Conservation (phyloP, 2,797 vertebrate genomes). For the Tragopan temminckii region DNA sequence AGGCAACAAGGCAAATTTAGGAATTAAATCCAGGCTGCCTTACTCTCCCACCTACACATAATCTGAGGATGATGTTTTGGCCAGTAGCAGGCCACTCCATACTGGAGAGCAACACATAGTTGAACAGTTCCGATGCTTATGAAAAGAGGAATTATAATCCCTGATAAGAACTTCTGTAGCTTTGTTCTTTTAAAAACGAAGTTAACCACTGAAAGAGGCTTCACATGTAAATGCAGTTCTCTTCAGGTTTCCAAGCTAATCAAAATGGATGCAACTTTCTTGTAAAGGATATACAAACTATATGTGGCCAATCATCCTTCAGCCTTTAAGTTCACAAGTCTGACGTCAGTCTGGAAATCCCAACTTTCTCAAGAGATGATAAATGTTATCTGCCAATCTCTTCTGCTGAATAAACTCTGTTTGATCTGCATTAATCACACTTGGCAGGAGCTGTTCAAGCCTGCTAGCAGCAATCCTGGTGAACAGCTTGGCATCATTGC, state of each 20-base stretch:
- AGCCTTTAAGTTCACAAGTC: conserved; percentile 64
- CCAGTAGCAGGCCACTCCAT: not conserved
- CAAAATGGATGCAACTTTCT: conserved; percentile 48
- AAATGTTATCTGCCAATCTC: conserved; percentile 84
- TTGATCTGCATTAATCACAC: conserved; percentile 85
- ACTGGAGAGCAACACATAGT: not conserved
- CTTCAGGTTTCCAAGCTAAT: conserved; percentile 67
- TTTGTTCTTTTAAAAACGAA: conserved; percentile 35
- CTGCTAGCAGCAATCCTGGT: conserved; percentile 77
- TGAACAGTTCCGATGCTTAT: not conserved
- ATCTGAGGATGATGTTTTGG: not conserved
- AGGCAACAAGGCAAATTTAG: not conserved
- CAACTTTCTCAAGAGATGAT: conserved; percentile 80
- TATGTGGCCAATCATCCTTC: conserved; percentile 55
- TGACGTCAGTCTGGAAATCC: conserved; percentile 75
- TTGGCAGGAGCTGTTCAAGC: conserved; percentile 79
- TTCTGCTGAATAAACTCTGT: conserved; percentile 79
- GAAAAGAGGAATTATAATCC: not conserved
- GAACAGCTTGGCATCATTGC: conserved; percentile 80
- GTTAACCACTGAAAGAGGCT: not conserved
- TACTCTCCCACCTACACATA: not conserved
- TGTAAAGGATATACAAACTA: conserved; percentile 54
- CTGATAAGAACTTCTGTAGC: not conserved
- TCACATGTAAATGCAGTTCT: conserved; percentile 38
- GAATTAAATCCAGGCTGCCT: not conserved